These are phyloP conservation scores for Bombus waltoni DNA, from an alignment of 1,140 invertebrate genomes.

Conservation along the genomic window DNA sequence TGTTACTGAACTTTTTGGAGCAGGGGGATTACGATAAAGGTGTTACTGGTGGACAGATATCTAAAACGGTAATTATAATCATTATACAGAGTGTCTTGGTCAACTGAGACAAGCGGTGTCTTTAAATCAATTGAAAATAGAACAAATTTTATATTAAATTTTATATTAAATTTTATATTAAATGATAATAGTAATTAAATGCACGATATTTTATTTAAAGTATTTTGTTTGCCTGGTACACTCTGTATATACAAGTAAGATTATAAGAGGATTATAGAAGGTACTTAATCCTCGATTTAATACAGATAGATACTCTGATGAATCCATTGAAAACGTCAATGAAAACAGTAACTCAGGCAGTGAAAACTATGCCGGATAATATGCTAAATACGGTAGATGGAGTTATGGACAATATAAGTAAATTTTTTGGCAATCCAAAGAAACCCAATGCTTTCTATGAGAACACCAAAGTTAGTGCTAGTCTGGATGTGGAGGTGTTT, in stretches of 20 bases:
- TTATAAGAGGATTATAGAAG: conserved; percentile 1
- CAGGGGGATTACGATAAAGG: conserved; percentile 90
- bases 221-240: not conserved
- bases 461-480: conserved; percentile 85
- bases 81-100: not conserved
- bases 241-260: not conserved
- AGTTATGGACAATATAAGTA: conserved; percentile 89
- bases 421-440: conserved; percentile 83
- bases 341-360: conserved; percentile 88
- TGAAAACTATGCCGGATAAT: conserved; percentile 92
- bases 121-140: not conserved
- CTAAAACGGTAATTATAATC: conserved; percentile 82
- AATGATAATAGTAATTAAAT: not conserved
- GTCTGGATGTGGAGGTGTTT: conserved; percentile 85
- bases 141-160: not conserved
- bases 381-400: conserved; percentile 91
- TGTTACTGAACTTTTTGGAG: conserved; percentile 90
- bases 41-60: conserved; percentile 84
- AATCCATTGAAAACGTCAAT: conserved; percentile 93
- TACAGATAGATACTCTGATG: conserved; percentile 89
- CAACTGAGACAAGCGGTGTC: not conserved
- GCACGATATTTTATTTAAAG: not conserved
- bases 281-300: conserved; percentile 68
- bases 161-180: not conserved
- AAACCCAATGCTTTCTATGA: conserved; percentile 79